Conservation (phyloP, 2,888 invertebrate genomes). For the Polia nebulosa region DNA sequence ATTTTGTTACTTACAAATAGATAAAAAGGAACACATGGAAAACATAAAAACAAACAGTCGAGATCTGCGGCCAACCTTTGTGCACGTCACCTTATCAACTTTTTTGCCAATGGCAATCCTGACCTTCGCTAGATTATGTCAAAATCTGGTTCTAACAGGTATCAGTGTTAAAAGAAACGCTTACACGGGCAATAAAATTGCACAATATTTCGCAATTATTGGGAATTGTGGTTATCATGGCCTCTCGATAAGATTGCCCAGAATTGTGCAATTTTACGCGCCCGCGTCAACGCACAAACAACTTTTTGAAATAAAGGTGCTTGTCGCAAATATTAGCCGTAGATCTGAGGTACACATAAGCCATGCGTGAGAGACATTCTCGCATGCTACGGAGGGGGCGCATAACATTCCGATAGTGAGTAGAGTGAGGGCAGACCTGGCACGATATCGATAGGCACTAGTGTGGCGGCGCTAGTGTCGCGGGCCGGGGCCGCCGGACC, state of each 20-base stretch:
- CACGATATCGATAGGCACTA: constrained; percentile 80
- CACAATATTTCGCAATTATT: constrained; percentile 2
- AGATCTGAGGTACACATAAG: constrained; percentile 65
- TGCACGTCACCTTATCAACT: constrained; percentile 1
- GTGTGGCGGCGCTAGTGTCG: constrained; percentile 83
- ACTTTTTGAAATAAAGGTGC: neutral
- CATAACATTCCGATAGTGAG: constrained; percentile 78
- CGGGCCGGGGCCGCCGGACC: constrained; percentile 86
- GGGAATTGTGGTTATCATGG: neutral
- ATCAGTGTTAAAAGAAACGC: neutral
- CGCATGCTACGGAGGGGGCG: constrained; percentile 71
- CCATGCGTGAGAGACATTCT: constrained; percentile 77
- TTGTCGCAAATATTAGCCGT: constrained; percentile 36
- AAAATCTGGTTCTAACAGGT: neutral
- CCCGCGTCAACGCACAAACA: neutral
- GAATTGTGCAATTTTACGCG: neutral
- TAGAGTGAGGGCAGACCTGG: constrained; percentile 84
- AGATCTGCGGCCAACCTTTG: constrained; percentile 39
- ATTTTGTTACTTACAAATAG: constrained; percentile 20
- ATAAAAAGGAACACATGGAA: constrained; percentile 47
- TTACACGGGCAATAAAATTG: neutral
- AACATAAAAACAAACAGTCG: constrained; percentile 43
- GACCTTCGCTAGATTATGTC: neutral
- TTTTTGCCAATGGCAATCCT: neutral
- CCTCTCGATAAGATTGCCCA: neutral